Conservation (phyloP, 1,140 invertebrate species). For the Drosophila serrata region DNA sequence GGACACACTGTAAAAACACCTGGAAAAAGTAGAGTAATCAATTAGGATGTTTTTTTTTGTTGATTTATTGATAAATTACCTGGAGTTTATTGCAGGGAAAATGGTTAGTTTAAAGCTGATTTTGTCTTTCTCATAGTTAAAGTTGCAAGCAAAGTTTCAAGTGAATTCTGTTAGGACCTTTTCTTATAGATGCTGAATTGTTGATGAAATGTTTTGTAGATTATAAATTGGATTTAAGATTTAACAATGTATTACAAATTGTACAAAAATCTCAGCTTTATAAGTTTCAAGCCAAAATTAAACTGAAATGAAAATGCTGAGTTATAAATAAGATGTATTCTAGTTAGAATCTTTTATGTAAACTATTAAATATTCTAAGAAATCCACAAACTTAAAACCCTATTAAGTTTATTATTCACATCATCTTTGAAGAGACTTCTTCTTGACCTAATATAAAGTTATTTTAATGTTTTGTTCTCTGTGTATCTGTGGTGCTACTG, state of each 20-base stretch:
- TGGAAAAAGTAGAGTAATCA: neutral
- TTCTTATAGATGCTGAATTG: too few relatives aligned
- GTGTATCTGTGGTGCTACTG: constrained; percentile 28
- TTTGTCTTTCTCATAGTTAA: neutral
- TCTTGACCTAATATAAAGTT: neutral
- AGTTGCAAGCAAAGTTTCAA: neutral
- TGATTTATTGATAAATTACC: neutral
- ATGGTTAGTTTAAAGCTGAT: too few relatives aligned
- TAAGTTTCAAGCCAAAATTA: too few relatives aligned
- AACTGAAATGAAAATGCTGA: too few relatives aligned
- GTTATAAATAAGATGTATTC: too few relatives aligned
- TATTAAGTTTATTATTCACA: neutral
- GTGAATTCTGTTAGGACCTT: neutral
- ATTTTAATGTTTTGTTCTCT: constrained; percentile 5
- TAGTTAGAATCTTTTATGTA: too few relatives aligned
- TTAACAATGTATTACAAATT: neutral
- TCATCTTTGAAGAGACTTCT: neutral
- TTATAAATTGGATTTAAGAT: too few relatives aligned
- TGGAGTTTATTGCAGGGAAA: neutral
- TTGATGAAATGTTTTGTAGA: too few relatives aligned
- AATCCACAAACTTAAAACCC: too few relatives aligned
- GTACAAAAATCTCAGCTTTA: neutral
- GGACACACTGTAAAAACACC: constrained; percentile 15
- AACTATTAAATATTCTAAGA: too few relatives aligned
- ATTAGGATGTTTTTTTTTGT: neutral